Evolutionary conservation across 2,113 vertebrate species (phyloP).

Genomic region (Progne subis): DNA sequence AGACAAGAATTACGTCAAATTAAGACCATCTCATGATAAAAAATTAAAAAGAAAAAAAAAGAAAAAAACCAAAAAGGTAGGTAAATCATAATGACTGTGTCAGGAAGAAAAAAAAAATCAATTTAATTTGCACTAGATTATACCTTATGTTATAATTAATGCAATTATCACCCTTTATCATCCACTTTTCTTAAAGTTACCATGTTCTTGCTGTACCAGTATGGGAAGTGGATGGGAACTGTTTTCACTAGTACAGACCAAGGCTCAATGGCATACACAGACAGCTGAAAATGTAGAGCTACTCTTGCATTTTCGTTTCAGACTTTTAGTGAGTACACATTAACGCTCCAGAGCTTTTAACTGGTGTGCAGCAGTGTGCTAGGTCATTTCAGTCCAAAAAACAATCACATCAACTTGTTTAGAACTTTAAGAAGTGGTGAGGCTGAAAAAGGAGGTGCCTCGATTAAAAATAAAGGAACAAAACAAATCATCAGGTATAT

Average conservation of each 20-base stretch:
- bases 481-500: conserved; percentile 67
- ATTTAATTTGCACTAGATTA: conserved; percentile 69
- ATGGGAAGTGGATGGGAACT: conserved; percentile 43
- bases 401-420: conserved; percentile 57
- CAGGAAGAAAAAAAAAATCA: conserved; percentile 69
- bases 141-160: conserved; percentile 55
- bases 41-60: not conserved
- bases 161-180: conserved; percentile 51
- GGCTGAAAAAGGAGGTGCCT: conserved; percentile 75
- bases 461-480: conserved; percentile 75
- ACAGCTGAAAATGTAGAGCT: conserved; percentile 68
- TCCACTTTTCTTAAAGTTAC: conserved; percentile 67
- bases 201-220: conserved; percentile 57
- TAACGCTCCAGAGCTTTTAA: conserved; percentile 58
- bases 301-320: conserved; percentile 49
- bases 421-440: conserved; percentile 70
- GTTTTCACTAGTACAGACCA: conserved; percentile 64
- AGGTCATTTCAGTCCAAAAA: conserved; percentile 55
- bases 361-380: conserved; percentile 42
- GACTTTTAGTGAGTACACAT: conserved; percentile 56
- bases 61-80: conserved; percentile 22
- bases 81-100: conserved; percentile 62
- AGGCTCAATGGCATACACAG: conserved; percentile 61
- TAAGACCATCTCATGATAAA: conserved; percentile 64
- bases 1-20: conserved; percentile 74